Evolutionary conservation across 2,113 vertebrate genomes (phyloP).

Genomic region (Myiagra hebetior): DNA sequence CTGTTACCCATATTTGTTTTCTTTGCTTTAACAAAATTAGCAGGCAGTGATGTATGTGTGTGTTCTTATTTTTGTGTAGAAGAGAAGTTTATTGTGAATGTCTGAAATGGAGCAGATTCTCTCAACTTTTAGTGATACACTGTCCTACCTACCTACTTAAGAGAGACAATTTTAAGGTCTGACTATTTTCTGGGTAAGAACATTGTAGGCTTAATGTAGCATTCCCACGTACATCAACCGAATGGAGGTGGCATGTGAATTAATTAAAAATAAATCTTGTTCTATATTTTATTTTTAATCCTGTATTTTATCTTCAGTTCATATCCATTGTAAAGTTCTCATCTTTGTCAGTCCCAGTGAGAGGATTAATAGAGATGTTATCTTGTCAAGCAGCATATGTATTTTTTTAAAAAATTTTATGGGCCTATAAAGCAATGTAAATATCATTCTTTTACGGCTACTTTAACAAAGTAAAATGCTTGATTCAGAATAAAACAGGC

Average conservation of each 20-base stretch:
- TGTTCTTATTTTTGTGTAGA: background rate
- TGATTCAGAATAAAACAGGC: background rate
- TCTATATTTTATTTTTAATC: constrained; percentile 18
- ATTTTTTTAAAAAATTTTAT: background rate
- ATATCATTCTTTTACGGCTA: background rate
- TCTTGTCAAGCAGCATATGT: background rate
- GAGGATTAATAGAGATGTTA: background rate
- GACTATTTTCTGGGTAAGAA: background rate
- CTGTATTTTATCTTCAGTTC: background rate
- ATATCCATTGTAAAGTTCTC: background rate
- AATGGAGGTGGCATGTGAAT: background rate
- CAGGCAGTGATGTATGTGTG: background rate
- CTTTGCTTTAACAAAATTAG: background rate
- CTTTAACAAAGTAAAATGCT: background rate
- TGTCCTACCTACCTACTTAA: constrained; percentile 35
- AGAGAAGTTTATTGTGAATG: background rate
- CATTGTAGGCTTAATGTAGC: background rate
- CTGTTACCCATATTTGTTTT: background rate
- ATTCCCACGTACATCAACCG: background rate
- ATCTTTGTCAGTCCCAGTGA: background rate
- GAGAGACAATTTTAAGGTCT: background rate
- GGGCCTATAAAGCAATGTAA: background rate
- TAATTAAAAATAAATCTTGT: constrained; percentile 16
- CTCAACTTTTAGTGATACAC: background rate
- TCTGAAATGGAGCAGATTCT: background rate